Evolutionary conservation across 2,113 vertebrate species (phyloP).

Genomic region (Jaculus jaculus): DNA sequence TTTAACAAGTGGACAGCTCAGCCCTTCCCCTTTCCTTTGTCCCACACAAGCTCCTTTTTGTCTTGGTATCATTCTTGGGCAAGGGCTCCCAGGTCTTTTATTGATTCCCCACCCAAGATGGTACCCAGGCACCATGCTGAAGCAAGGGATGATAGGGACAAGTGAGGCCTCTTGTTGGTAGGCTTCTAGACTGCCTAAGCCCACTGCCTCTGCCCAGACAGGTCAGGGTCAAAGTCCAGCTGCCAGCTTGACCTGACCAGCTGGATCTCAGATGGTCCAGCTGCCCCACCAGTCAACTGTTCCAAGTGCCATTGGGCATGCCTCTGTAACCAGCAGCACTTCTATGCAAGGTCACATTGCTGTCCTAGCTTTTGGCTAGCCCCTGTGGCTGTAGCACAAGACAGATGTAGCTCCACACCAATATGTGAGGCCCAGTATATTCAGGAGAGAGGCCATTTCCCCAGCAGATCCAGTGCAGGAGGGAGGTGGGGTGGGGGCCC

Average conservation of each 20-base stretch:
- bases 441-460: neutral
- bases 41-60: neutral
- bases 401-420: accelerated
- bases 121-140: neutral
- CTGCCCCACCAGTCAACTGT: neutral
- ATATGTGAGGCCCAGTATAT: neutral
- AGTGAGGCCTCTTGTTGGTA: neutral
- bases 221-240: slow-evolving; percentile 17
- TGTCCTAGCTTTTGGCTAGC: neutral
- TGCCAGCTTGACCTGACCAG: neutral
- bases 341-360: neutral
- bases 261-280: slow-evolving; percentile 35
- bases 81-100: too few relatives aligned
- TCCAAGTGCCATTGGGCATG: neutral
- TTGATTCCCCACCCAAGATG: neutral
- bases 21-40: neutral
- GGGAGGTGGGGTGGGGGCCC: neutral
- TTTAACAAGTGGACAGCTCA: neutral
- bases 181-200: neutral
- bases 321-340: neutral
- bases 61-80: neutral
- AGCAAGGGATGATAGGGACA: neutral
- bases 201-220: neutral
- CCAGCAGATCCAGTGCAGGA: neutral
- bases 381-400: too few relatives aligned